Evolutionary conservation across 2,888 invertebrate genomes (phyloP).

Genomic region (Lithophane ornitopus): DNA sequence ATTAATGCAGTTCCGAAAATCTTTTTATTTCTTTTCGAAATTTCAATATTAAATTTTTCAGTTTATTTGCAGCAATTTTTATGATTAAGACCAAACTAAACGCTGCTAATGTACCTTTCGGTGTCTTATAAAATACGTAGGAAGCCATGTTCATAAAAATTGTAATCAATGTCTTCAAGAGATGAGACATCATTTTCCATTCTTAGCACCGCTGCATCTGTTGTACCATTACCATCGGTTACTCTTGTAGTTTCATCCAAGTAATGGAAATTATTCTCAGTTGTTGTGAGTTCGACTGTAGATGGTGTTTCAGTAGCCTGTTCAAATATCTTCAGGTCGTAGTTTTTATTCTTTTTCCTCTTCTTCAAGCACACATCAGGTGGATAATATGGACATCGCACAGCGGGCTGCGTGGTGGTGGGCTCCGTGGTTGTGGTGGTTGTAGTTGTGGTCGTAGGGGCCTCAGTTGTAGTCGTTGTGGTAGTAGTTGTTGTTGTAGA

Average conservation of each 20-base stretch:
- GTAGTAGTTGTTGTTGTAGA: neutral
- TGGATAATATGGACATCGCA: conserved; percentile 40
- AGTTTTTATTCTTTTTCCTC: conserved; percentile 15
- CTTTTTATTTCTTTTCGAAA: neutral
- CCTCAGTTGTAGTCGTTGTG: conserved; percentile 33
- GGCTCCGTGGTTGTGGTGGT: conserved; percentile 9
- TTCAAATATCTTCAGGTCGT: neutral
- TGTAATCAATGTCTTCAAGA: conserved; percentile 20
- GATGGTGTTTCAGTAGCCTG: neutral
- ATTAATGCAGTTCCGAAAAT: neutral
- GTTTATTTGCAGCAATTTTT: neutral
- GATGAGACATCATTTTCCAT: neutral
- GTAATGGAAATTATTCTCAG: neutral
- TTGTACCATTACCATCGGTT: neutral
- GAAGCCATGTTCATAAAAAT: conserved; percentile 24
- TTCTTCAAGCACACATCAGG: conserved; percentile 40
- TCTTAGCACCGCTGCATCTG: neutral
- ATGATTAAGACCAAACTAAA: neutral
- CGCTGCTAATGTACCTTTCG: neutral
- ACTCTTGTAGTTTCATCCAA: neutral
- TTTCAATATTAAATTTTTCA: neutral
- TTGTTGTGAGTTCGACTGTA: neutral
- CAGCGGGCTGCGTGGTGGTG: neutral
- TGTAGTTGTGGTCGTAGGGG: neutral
- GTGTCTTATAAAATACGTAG: neutral